Base-by-base conservation (phyloP, 2,888 invertebrate species). In the Strigamia crassipes region DNA sequence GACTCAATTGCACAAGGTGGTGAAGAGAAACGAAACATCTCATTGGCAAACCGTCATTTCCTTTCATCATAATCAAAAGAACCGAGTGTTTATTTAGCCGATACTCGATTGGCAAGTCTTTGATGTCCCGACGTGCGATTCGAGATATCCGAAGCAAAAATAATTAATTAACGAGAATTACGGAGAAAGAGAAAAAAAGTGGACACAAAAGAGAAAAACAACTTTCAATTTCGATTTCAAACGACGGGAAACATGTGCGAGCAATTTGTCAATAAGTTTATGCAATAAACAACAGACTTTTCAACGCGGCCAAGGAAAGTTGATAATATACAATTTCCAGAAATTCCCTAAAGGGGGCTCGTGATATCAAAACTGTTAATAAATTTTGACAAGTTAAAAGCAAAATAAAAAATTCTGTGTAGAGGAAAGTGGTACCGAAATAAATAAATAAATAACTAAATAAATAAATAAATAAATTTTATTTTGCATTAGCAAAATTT, bases 11-110 rank as follows among this genome's bases (percentile, higher is more conserved):
- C 31, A 31, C 27, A 73, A 73, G 15, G 23, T n/a, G 31, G 13
- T 1, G 18, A 56, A 56, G 56, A 21, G 18, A 56, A 18, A 9
- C 6, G 2, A 18, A 56, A 18, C 66, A 66, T 66, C 23, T 51
- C 51, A 51, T 51, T 73, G 73, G 73, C 73, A 73, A 73, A 73
- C 73, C 73, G 15, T 73, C 73, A 73, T 73, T 73, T 73, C 73
- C 73, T 73, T 73, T 73, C 73, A 73, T 73, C 73, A 31, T 73
- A 73, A 73, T 73, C 27, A 73, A 73, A 73, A 73, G 73, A 73
- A 15, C 31, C 31, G 27, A 73, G 3, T 73, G 31, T 73, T 73
- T 73, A 73, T 31, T 31, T 73, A 27, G 27, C 56, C 56, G 9
- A 56, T 73, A 31, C 31, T 73, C 73, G 0, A 21, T 73, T 73